Conservation (phyloP, 2,888 invertebrate species). For the Zootermopsis nevadensis region DNA sequence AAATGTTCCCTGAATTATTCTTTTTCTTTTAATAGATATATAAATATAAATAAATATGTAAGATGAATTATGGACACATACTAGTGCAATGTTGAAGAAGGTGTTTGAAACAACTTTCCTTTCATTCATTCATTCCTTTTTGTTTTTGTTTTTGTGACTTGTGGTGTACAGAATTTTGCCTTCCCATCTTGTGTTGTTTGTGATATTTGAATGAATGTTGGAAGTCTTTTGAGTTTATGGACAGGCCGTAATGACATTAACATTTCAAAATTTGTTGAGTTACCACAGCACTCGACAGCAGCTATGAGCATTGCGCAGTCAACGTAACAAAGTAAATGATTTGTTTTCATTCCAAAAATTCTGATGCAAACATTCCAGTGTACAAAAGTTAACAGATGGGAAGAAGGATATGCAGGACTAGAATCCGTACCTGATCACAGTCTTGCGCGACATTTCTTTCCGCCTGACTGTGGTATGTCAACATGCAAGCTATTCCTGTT, state of each 20-base stretch:
- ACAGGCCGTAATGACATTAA: neutral
- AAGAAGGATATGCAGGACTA: neutral
- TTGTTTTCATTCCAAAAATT: neutral
- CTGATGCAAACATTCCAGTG: neutral
- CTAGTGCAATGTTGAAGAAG: slow-evolving; percentile 52
- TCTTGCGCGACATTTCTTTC: too few species aligned
- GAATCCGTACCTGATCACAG: neutral
- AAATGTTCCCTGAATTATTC: slow-evolving; percentile 50
- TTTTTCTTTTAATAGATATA: slow-evolving; percentile 46
- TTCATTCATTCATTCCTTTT: slow-evolving; percentile 61
- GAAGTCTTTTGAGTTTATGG: too few species aligned
- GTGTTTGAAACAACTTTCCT: slow-evolving; percentile 47
- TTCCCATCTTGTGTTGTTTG: slow-evolving; percentile 44
- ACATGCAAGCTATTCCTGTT: too few species aligned
- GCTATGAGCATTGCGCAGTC: neutral
- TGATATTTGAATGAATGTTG: slow-evolving; percentile 42
- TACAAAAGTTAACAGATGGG: neutral
- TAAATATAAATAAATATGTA: slow-evolving; percentile 41
- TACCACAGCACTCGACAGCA: slow-evolving; percentile 33
- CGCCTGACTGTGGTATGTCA: too few species aligned
- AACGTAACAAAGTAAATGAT: too few species aligned
- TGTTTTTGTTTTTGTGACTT: slow-evolving; percentile 58
- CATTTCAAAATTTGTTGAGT: neutral
- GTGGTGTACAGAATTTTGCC: neutral
- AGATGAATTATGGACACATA: slow-evolving; percentile 48